These are phyloP conservation scores for Bhutanitis thaidina DNA, from an alignment of 2,888 invertebrate genomes.

Conservation along the genomic window DNA sequence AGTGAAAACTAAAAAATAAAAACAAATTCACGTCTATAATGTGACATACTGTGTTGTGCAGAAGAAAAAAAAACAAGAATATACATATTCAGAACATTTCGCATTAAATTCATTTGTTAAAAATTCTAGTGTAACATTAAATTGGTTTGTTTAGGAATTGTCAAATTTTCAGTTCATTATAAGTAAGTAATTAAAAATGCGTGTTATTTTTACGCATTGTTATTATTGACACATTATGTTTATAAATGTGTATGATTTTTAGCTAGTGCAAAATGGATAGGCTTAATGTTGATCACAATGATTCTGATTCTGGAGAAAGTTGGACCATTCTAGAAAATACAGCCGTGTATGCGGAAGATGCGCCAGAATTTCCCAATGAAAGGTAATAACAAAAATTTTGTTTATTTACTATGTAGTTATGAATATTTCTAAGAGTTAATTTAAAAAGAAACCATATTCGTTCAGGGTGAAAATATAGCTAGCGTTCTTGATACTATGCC, in stretches of 20 bases:
- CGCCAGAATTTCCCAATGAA: constrained; percentile 38
- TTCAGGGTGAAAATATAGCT: no score
- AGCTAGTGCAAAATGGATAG: constrained; percentile 54
- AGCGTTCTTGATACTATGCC: no score
- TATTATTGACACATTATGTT: constrained; percentile 2
- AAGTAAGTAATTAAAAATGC: constrained; percentile 16
- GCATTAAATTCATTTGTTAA: constrained; percentile 32
- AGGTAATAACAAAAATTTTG: constrained; percentile 32
- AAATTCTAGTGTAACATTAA: constrained; percentile 40
- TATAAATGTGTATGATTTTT: neutral
- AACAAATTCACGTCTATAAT: constrained; percentile 31
- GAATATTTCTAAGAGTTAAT: no score
- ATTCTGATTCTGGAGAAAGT: constrained; percentile 76
- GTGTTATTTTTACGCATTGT: constrained; percentile 3
- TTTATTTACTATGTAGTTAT: no score
- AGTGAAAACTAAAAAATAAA: constrained; percentile 30
- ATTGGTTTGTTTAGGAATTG: constrained; percentile 1
- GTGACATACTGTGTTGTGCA: constrained; percentile 35
- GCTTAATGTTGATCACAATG: constrained; percentile 54
- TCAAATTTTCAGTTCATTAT: neutral
- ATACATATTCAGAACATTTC: constrained; percentile 40
- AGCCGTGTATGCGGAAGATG: constrained; percentile 44
- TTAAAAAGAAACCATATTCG: no score
- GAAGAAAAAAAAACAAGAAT: constrained; percentile 46
- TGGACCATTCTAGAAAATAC: constrained; percentile 67